phyloP scores from a whole-genome alignment of 2,797 vertebrate genomes.

The Sparidentex hasta region DNA sequence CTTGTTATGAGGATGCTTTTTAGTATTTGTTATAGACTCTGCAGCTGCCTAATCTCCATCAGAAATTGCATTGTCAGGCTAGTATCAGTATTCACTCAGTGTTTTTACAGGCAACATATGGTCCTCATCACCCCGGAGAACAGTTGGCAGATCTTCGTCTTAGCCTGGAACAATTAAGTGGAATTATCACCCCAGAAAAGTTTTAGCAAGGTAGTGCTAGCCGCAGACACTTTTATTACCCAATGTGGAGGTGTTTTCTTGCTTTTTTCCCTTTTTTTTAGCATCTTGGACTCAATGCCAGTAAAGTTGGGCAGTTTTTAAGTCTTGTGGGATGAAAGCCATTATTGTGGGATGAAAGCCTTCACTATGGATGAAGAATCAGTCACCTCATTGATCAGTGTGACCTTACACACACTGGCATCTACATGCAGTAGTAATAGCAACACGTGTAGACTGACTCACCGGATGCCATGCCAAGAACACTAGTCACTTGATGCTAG shows the following conservation, averaged over 20 bases:
- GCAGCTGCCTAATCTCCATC: conserved; percentile 41
- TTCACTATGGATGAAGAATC: background rate
- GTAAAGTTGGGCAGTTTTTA: too few relatives aligned
- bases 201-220: background rate
- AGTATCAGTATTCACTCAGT: conserved; percentile 22
- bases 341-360: background rate
- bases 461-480: too few relatives aligned
- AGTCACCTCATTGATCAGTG: background rate
- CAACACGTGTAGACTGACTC: background rate
- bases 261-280: too few relatives aligned
- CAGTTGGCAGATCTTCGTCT: conserved; percentile 36
- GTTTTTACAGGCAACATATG: conserved; percentile 46
- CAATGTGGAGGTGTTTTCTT: background rate
- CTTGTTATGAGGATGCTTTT: conserved; percentile 3
- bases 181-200: conserved; percentile 39
- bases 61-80: conserved; percentile 41
- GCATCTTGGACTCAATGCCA: background rate
- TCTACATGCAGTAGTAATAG: background rate
- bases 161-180: conserved; percentile 38
- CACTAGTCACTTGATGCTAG: too few relatives aligned
- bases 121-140: conserved; percentile 34
- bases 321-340: background rate
- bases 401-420: background rate
- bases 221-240: background rate
- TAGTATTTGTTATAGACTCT: conserved; percentile 23